Evolutionary conservation across 2,888 invertebrate species (phyloP), one percentile per base, ranked within the genome.

Genomic region (Calliphora vomitoria): DNA sequence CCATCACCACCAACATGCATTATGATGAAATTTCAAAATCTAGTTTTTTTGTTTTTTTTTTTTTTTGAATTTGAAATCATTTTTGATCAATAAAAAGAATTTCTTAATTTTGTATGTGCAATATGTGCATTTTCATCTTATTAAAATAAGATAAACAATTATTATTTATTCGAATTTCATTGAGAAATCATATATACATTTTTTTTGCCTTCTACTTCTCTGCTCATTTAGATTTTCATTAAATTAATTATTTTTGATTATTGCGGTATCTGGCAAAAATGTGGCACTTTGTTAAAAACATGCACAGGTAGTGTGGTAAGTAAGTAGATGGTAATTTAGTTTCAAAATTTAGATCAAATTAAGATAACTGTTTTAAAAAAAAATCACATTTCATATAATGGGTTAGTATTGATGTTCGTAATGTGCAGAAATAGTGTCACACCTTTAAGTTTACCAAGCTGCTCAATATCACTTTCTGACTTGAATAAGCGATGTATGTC

Each of bases 51-150:
- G n/a, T n/a, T n/a, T 74, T 74, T 11, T 44, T 44, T 44, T 44
- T 0, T 44, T 44, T 44, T 44, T 8, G 8, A n/a, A 62, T 55
- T 55, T 44, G 4, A 82, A 69, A 55, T 64, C 8, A 13, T 25
- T 66, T 72, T 79, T 66, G 53, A 84, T 72, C 64, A 58, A 84
- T 79, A 41, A 80, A 74, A 58, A 68, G 11, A 60, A 50, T 68
- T 69, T 66, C 15, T 66, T 15, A 10, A 44, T 66, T 47, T 53
- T 10, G 15, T 62, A 10, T 41, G 13, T 79, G 71, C 64, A 66
- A 74, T 66, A 31, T 79, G 72, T 79, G 72, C 84, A 79, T 58
- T 84, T 79, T 79, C 84, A 66, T 79, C 71, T 79, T 58, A 55
- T 71, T 71, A 75, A 38, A 44, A 44, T 44, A 47, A 58, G 60